Base-by-base conservation (phyloP, 1,140 invertebrate genomes). In the Drosophila subobscura region DNA sequence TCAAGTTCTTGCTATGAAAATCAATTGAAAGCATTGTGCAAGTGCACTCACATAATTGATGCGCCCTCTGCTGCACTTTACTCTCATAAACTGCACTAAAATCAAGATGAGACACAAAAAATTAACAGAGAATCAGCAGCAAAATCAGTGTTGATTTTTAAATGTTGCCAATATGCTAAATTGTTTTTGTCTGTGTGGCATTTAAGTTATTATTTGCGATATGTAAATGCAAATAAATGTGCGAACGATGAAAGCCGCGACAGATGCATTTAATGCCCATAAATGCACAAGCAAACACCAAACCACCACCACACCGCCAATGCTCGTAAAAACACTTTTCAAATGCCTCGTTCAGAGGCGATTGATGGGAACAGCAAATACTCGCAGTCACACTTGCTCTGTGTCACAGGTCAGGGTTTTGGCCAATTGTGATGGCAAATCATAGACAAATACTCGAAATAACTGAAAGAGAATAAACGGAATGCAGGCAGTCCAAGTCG, bases 261-360 rank as follows among this genome's bases (percentile, higher is more conserved):
- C 66, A 83, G 49, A 65, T 63, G 55, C 45, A 55, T 68, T 83
- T 50, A 61, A 53, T 56, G 74, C 74, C 68, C 47, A 65, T 73
- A 57, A 74, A 66, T 64, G 54, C 27, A 37, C 68, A 29, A 60
- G 27, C 50, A 45, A 49, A 70, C 44, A 49, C 27, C 20, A 16
- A 20, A 20, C 16, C 16, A 20, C 16, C 16, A 20, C 16, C 16
- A 20, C 16, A 20, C 16, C 16, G 1, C 16, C 67, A 63, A 53
- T 27, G 42, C 44, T 49, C 22, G 7, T 49, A 44, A 55, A 66
- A 64, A 56, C 57, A 45, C 44, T 77, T 56, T 50, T 76, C 41
- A 63, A 72, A 72, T 41, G 57, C 20, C 63, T 49, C 64, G 25
- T 68, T 41, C 10, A 64, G 55, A n/a, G 51, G 1, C 5, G 10